phyloP scores from a whole-genome alignment of 2,797 vertebrate genomes.

The Rhabdomys pumilio region DNA sequence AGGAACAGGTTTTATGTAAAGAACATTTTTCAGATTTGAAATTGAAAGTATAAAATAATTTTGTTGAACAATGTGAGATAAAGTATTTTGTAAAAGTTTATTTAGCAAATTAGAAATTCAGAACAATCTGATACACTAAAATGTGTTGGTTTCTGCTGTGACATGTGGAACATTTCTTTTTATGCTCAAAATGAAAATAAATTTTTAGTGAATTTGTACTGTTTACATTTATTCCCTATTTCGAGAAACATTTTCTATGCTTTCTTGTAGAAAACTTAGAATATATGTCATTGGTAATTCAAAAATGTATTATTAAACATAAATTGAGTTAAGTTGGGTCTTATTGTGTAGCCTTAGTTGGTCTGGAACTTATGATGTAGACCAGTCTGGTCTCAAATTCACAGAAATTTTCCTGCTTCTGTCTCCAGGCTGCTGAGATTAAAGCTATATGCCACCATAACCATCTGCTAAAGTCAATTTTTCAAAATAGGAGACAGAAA shows the following conservation, averaged over 20 bases:
- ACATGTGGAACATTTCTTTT: neutral
- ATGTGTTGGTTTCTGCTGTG: conserved; percentile 9
- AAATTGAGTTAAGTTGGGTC: neutral
- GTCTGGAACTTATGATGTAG: neutral
- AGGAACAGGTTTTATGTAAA: conserved; percentile 3
- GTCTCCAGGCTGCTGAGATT: neutral
- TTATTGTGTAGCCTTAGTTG: neutral
- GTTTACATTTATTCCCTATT: conserved; percentile 41
- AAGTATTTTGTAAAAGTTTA: conserved; percentile 63
- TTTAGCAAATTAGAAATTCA: conserved; percentile 67
- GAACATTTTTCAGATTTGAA: neutral
- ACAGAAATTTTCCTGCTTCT: neutral
- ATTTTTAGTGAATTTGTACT: conserved; percentile 3
- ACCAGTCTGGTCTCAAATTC: neutral
- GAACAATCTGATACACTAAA: neutral
- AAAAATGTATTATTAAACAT: neutral
- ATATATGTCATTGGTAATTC: neutral
- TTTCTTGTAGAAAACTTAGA: neutral
- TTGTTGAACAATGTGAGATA: neutral
- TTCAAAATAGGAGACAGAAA: conserved; percentile 14
- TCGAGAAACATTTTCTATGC: conserved; percentile 16
- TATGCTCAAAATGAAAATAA: conserved; percentile 28
- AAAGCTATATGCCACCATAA: neutral
- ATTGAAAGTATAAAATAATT: conserved; percentile 36
- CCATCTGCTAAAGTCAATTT: neutral